Evolutionary conservation across 2,113 vertebrate species (phyloP).

Genomic region (Balaeniceps rex): DNA sequence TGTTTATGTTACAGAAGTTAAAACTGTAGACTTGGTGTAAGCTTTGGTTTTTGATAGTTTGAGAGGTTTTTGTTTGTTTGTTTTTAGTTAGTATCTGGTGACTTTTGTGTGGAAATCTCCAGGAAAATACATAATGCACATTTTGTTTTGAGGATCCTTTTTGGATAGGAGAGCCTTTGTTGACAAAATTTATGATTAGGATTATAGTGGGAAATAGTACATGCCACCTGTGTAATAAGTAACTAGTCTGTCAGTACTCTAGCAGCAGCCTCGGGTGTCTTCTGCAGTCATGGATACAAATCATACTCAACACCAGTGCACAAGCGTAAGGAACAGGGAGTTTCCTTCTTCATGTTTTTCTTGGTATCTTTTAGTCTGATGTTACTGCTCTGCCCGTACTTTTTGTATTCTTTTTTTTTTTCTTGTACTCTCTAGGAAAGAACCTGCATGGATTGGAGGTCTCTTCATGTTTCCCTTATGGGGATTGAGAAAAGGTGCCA

Average conservation of each 20-base stretch:
- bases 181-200: not conserved
- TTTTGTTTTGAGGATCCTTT: not conserved
- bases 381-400: not conserved
- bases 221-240: not conserved
- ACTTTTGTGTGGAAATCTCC: not conserved
- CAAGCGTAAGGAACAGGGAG: not conserved
- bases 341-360: not conserved
- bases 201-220: not conserved
- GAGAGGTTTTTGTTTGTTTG: not conserved
- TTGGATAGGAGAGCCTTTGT: not conserved
- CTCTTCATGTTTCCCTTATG: not conserved
- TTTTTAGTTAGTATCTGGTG: not conserved
- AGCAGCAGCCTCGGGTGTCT: not conserved
- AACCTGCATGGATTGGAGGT: not conserved
- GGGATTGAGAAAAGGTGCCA: not conserved
- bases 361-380: not conserved
- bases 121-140: accelerated
- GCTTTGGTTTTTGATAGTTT: not conserved
- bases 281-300: not conserved
- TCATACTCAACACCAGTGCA: not conserved
- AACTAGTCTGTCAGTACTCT: not conserved
- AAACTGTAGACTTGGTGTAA: not conserved
- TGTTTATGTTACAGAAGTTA: not conserved
- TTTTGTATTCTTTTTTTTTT: not conserved
- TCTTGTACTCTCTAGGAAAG: not conserved